Percentiles rank a stretch among this genome's conserved stretches.
Evolutionary conservation across 2,888 invertebrate species (phyloP).

Genomic region (Emmelina monodactyla): DNA sequence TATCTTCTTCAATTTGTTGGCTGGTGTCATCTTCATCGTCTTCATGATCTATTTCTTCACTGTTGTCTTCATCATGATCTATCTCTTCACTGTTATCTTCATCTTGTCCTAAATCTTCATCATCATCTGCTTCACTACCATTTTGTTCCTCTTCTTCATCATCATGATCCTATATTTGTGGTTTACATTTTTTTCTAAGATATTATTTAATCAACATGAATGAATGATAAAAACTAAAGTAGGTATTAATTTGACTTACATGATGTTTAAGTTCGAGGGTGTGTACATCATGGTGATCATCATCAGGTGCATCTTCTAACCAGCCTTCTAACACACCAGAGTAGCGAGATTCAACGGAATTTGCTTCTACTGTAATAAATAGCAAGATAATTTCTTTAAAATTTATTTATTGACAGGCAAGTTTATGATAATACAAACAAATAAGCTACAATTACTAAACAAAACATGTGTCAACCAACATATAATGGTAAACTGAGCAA

Average conservation of each 20-base stretch:
- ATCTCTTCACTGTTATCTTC: conserved; percentile 18
- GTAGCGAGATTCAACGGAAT: conserved; percentile 71
- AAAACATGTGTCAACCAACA: no score
- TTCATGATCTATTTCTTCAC: conserved; percentile 22
- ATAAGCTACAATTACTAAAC: no score
- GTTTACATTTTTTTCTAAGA: no score
- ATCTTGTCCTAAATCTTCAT: conserved; percentile 21
- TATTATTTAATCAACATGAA: no score
- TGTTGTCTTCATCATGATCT: conserved; percentile 26
- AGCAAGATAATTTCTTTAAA: not conserved
- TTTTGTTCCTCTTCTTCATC: conserved; percentile 27
- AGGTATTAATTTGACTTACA: conserved; percentile 39
- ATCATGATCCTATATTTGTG: conserved; percentile 21
- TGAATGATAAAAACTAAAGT: no score
- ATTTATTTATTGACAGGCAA: no score
- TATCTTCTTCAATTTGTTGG: conserved; percentile 22
- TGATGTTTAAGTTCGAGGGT: conserved; percentile 57
- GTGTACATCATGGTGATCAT: conserved; percentile 62
- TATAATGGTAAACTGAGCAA: no score
- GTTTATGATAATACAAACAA: no score
- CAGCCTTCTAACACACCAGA: conserved; percentile 81
- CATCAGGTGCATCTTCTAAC: conserved; percentile 70
- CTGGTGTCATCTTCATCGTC: conserved; percentile 20
- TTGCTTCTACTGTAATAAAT: conserved; percentile 46
- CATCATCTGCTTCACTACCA: conserved; percentile 23